phyloP scores from a whole-genome alignment of 2,888 invertebrate species.

The Ophion costatus region DNA sequence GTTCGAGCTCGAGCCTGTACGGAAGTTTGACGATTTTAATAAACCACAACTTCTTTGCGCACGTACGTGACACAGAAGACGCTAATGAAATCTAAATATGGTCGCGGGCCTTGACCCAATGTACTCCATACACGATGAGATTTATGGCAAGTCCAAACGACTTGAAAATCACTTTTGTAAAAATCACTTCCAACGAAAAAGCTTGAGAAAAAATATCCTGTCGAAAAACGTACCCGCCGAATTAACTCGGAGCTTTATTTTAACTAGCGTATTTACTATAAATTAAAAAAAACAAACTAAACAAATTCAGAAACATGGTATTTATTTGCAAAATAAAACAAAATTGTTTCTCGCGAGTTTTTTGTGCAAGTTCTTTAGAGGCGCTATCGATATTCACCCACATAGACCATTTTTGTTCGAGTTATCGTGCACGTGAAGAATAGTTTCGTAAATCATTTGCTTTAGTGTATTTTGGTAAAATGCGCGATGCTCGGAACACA shows the following conservation, averaged over 20 bases:
- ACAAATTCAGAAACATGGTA: neutral
- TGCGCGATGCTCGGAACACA: neutral
- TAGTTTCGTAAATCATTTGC: too few relatives aligned
- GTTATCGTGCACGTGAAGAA: too few relatives aligned
- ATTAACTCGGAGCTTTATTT: neutral
- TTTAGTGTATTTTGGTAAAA: neutral
- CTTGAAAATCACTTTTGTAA: neutral
- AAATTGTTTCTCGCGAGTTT: neutral
- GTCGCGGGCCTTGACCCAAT: neutral
- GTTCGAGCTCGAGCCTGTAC: constrained; percentile 85
- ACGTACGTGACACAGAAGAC: neutral
- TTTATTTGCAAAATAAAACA: neutral
- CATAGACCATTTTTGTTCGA: neutral
- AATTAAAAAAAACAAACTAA: neutral
- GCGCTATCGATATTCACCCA: neutral
- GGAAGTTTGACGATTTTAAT: neutral
- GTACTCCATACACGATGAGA: too few relatives aligned
- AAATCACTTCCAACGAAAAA: neutral
- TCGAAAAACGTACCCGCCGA: neutral
- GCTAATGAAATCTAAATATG: constrained; percentile 12
- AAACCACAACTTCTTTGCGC: neutral
- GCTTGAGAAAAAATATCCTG: neutral
- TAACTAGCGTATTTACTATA: neutral
- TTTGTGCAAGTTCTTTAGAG: neutral
- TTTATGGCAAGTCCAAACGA: too few relatives aligned